Evolutionary conservation across 2,113 vertebrate genomes (phyloP).

Genomic region (Thunnus thynnus): DNA sequence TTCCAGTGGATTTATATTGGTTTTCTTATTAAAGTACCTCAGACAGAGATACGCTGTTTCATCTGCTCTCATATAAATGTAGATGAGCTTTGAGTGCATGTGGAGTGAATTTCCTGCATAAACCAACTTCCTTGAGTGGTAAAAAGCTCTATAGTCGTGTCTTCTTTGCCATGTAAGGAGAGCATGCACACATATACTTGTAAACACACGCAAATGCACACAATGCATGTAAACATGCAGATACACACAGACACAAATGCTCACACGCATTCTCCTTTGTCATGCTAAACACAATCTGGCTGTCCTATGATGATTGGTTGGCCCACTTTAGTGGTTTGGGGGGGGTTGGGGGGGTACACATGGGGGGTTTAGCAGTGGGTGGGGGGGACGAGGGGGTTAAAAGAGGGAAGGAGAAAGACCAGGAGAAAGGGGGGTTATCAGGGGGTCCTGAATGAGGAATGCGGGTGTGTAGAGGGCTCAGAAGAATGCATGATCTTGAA

Average conservation of each 20-base stretch:
- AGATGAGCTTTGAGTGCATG: conserved; percentile 72
- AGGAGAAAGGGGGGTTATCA: conserved; percentile 58
- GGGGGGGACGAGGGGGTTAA: conserved; percentile 22
- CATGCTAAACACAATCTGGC: conserved; percentile 79
- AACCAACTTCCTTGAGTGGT: conserved; percentile 70
- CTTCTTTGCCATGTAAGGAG: conserved; percentile 39
- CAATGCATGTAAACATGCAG: conserved; percentile 22
- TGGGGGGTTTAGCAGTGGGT: conserved; percentile 19
- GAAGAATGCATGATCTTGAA: conserved; percentile 65
- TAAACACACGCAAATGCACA: conserved; percentile 48
- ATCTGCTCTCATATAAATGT: conserved; percentile 64
- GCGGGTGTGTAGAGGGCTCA: conserved; percentile 64
- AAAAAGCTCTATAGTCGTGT: conserved; percentile 22
- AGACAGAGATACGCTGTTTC: conserved; percentile 67
- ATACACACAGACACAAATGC: conserved; percentile 53
- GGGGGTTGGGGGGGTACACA: neutral
- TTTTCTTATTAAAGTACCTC: conserved; percentile 71
- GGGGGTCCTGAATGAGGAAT: conserved; percentile 68
- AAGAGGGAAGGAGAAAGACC: conserved; percentile 56
- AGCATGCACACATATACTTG: conserved; percentile 40
- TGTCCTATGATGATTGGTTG: conserved; percentile 70
- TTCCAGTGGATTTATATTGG: conserved; percentile 56
- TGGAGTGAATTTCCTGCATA: conserved; percentile 75
- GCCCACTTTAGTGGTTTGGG: conserved; percentile 63
- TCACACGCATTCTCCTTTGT: conserved; percentile 76